Evolutionary conservation across 2,797 vertebrate genomes (phyloP).

Genomic region (Spinus pinus): DNA sequence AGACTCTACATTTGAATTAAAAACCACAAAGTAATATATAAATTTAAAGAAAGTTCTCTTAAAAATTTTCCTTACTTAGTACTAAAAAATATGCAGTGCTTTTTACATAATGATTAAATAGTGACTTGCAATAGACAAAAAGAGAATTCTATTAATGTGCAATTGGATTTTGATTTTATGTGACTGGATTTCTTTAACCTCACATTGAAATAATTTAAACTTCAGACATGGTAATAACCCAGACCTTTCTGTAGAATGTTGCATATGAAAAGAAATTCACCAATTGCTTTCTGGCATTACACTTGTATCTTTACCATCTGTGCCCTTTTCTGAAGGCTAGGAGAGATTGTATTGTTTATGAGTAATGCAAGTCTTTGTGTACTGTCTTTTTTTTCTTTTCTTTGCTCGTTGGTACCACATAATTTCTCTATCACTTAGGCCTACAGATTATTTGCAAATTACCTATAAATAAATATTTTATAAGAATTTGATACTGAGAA

Average conservation of each 20-base stretch:
- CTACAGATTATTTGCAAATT: background rate
- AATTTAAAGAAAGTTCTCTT: background rate
- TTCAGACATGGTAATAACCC: background rate
- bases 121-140: background rate
- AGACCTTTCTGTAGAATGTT: background rate
- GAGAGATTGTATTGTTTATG: background rate
- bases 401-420: background rate
- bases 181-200: background rate
- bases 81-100: background rate
- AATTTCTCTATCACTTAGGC: background rate
- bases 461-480: background rate
- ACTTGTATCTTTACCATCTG: background rate
- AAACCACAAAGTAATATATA: background rate
- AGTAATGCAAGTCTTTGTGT: background rate
- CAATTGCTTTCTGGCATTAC: background rate
- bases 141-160: background rate
- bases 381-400: background rate
- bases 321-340: background rate
- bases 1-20: background rate
- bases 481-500: background rate
- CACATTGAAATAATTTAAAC: background rate
- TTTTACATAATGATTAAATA: background rate
- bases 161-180: background rate
- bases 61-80: background rate
- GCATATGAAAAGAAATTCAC: background rate